These are phyloP conservation scores for Himantopus leucocephalus DNA, from an alignment of 2,113 vertebrate genomes.

Conservation along the genomic window DNA sequence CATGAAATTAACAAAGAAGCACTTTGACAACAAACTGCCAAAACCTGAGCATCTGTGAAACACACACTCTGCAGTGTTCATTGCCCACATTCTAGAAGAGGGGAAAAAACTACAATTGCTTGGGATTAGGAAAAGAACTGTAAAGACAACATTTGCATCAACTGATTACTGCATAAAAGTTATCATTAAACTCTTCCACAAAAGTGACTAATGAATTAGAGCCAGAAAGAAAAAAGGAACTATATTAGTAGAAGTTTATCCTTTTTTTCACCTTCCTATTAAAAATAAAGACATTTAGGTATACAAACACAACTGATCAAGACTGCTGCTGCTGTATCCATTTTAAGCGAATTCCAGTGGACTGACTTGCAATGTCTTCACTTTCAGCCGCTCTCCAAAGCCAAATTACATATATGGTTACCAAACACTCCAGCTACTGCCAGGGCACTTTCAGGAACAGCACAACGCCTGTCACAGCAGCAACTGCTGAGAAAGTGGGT, in stretches of 20 bases:
- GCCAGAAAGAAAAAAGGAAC: not conserved
- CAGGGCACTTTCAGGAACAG: not conserved
- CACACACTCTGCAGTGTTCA: not conserved
- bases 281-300: not conserved
- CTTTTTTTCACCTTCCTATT: not conserved
- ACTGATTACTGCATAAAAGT: not conserved
- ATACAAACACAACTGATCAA: not conserved
- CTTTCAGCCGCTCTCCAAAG: not conserved
- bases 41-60: not conserved
- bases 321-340: not conserved
- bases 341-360: constrained; percentile 52
- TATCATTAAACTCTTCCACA: not conserved
- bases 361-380: constrained; percentile 1
- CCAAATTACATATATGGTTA: constrained; percentile 19
- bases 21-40: not conserved
- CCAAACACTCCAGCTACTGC: not conserved
- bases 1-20: not conserved
- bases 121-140: not conserved
- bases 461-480: not conserved
- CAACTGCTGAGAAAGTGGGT: not conserved
- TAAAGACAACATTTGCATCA: not conserved
- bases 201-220: not conserved
- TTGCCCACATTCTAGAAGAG: not conserved
- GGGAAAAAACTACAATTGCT: not conserved
- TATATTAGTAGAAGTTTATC: not conserved